Base-by-base conservation (phyloP, 2,113 vertebrate genomes). In the Potamarius usumacintae region DNA sequence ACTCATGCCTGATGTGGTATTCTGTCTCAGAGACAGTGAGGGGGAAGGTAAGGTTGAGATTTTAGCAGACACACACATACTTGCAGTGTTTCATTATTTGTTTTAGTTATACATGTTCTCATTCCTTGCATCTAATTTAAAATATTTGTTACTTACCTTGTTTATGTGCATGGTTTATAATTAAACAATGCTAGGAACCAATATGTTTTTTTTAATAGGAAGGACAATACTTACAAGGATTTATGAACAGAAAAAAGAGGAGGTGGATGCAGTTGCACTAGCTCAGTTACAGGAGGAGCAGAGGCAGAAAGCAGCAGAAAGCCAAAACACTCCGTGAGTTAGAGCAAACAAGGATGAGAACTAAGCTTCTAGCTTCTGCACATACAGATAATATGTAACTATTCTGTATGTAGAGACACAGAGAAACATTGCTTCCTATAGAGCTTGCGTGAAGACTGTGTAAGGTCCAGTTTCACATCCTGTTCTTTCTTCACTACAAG, bases 1-100 rank as follows among this genome's bases (percentile, higher is more conserved):
- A 90, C 85, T 96, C 89, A 63, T 93, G 72, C 97, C 97, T 48
- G 97, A 97, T 84, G 90, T 94, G 65, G 60, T 97, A 25, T 94
- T 99, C 92, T 96, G 92, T 91, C 95, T 99, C 89, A 93, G 85
- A 90, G 91, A 97, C 91, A 90, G 63, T 27, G 90, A 93, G 87
- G 91, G 89, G 84, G 91, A 95, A 22, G 96, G 97, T 98, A 92
- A 85, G 94, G 95, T 30, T 83, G 14, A 86, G 60, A 22, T 53
- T 69, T 53, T 17, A 53, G 62, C 63, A 27, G 9, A 78, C 22
- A 79, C 27, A 81, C 27, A 72, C 65, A 63, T 10, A 71, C 67
- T 42, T 9, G 25, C 83, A 74, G n/a, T 34, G 7, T 50, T 22
- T 10, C 7, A 14, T 48, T 7, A 34, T 79, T 25, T 69, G 30